Conservation (phyloP, 2,888 invertebrate genomes). For the Rhimphoctona megacephalus region DNA sequence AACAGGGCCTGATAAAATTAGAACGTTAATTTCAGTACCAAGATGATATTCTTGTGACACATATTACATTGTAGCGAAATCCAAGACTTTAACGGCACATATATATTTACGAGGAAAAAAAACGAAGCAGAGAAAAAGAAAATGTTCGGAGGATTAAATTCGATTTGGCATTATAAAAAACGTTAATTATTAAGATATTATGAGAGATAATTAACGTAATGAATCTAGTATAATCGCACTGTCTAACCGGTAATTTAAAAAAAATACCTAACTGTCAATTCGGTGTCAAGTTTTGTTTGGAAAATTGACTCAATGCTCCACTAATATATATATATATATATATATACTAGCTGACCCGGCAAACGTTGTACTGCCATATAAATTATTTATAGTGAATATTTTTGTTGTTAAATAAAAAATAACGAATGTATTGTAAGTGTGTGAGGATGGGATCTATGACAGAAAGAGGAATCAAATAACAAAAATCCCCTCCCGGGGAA, state of each 20-base stretch:
- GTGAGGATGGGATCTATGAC: too few relatives aligned
- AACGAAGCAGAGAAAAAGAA: neutral
- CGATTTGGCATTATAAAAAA: conserved; percentile 7
- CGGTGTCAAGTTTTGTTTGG: conserved; percentile 25
- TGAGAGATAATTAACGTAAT: conserved; percentile 4
- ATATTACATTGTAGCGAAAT: neutral
- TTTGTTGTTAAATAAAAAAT: too few relatives aligned
- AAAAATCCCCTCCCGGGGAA: too few relatives aligned
- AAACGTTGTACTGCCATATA: too few relatives aligned
- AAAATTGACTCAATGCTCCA: conserved; percentile 8
- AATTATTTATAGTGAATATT: too few relatives aligned
- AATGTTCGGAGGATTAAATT: conserved; percentile 21
- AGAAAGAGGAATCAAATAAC: too few relatives aligned
- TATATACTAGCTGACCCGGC: too few relatives aligned
- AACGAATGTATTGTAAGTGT: too few relatives aligned
- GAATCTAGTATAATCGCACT: conserved; percentile 6
- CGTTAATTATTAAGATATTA: conserved; percentile 2
- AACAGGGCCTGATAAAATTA: conserved; percentile 2
- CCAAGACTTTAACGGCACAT: neutral
- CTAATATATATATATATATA: neutral
- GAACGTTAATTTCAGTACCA: neutral
- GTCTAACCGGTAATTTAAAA: neutral
- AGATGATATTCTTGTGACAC: conserved; percentile 27
- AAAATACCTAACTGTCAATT: conserved; percentile 7
- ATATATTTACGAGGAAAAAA: neutral